phyloP scores from a whole-genome alignment of 2,113 vertebrate genomes.

The Taxidea taxus region DNA sequence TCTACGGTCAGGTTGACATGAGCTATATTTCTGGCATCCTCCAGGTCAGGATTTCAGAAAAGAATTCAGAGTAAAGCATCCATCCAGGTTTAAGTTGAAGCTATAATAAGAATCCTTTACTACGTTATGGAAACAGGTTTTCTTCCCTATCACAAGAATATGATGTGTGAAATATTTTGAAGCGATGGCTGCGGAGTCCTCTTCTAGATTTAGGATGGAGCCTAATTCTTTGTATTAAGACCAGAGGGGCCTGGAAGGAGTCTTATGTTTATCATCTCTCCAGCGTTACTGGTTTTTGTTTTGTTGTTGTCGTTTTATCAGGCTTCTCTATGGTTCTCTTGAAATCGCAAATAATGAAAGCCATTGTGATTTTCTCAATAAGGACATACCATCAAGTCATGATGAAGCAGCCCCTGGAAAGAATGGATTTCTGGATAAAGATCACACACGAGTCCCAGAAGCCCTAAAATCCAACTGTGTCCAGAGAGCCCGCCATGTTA shows the following conservation, averaged over 20 bases:
- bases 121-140: not conserved
- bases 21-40: not conserved
- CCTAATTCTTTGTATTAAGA: not conserved
- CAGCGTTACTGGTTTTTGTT: not conserved
- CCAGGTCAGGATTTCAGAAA: not conserved
- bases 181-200: not conserved
- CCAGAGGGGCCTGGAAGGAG: not conserved
- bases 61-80: not conserved
- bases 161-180: not conserved
- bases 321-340: not conserved
- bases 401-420: not conserved
- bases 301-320: not conserved
- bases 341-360: conserved; percentile 15
- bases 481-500: not conserved
- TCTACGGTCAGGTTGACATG: not conserved
- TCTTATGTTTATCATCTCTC: not conserved
- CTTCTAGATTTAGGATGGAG: not conserved
- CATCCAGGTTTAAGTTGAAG: not conserved
- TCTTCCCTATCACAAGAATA: not conserved
- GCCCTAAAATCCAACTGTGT: not conserved
- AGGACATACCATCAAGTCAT: not conserved
- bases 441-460: not conserved
- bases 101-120: not conserved
- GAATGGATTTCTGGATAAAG: conserved; percentile 3
- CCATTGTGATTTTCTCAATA: not conserved